Conservation (phyloP, 2,888 invertebrate genomes). For the Macaria notata region DNA sequence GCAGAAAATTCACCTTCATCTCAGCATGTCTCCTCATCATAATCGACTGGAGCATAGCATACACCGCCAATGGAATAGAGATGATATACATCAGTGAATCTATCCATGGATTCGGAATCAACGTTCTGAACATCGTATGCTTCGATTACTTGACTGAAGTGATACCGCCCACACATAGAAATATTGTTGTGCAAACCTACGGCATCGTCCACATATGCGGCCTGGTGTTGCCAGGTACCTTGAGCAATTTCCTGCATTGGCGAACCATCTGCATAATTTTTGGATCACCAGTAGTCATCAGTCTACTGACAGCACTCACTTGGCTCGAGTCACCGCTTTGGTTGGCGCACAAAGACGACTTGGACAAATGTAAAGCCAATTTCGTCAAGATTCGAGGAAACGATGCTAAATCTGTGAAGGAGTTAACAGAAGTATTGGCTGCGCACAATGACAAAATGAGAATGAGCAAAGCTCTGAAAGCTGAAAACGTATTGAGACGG, state of each 20-base stretch:
- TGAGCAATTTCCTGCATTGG: slow-evolving; percentile 2
- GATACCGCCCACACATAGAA: slow-evolving; percentile 10
- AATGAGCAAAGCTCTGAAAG: background rate
- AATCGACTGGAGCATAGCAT: background rate
- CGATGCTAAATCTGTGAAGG: slow-evolving; percentile 3
- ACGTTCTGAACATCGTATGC: background rate
- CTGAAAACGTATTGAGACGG: background rate
- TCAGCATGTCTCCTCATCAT: background rate
- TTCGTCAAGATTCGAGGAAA: slow-evolving; percentile 12
- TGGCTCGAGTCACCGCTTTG: slow-evolving; percentile 9
- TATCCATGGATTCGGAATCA: background rate
- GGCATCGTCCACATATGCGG: background rate
- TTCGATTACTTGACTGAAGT: slow-evolving; percentile 4
- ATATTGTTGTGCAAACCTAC: slow-evolving; percentile 1
- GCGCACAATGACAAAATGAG: background rate
- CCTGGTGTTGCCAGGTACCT: background rate
- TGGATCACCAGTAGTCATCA: slow-evolving; percentile 13
- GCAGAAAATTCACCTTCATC: slow-evolving; percentile 1
- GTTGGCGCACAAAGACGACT: slow-evolving; percentile 2
- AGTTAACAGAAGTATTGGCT: slow-evolving; percentile 2
- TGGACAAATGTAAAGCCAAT: background rate
- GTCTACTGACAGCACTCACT: background rate
- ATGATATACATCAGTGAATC: background rate
- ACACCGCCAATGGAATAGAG: background rate
- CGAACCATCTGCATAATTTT: background rate